Evolutionary conservation across 2,888 invertebrate genomes (phyloP), one percentile per base, ranked within the genome.

Genomic region (Drosophila fulvimacula): DNA sequence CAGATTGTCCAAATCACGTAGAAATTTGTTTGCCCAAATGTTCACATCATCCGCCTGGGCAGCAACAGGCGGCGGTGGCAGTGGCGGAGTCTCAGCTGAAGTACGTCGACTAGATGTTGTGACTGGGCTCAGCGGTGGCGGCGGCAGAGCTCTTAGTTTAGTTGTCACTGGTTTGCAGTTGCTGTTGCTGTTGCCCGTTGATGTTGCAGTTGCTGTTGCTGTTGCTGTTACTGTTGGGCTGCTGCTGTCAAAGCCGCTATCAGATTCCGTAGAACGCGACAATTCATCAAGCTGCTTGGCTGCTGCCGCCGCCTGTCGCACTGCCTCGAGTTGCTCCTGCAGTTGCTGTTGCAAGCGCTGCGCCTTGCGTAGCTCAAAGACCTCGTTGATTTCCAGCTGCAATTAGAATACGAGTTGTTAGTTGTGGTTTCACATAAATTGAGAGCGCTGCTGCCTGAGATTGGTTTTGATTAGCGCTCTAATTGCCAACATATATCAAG

Each of bases 381-480:
- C 93, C 84, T 93, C 92, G 85, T 92, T 93, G 88, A 93, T 93
- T 91, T 93, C 93, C 71, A 90, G 90, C 93, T 93, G 89, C 64
- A 88, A 73, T 76, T 73, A 73, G 72, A 77, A 77, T 73, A 69
- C 56, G 62, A 78, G 68, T 73, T 73, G 70, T 66, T 66, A 69
- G 78, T 76, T 56, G 52, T 57, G 46, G 59, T 60, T 48, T 75
- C 66, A 71, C 73, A 81, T 81, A 83, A 75, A 81, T 76, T 73
- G 56, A 42, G 42, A 44, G 41, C 44, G 48, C 44, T 53, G 58
- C 39, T 57, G 58, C 56, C 24, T 24, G 53, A 62, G 76, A 82
- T 83, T 79, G 66, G 82, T 79, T 82, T 82, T 82, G 81, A 82
- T 82, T 84, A 79, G 72, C 60, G 44, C 73, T 73, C 83, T 88